Base-by-base conservation (phyloP, 2,888 invertebrate genomes). In the Himalopsyche anomala region DNA sequence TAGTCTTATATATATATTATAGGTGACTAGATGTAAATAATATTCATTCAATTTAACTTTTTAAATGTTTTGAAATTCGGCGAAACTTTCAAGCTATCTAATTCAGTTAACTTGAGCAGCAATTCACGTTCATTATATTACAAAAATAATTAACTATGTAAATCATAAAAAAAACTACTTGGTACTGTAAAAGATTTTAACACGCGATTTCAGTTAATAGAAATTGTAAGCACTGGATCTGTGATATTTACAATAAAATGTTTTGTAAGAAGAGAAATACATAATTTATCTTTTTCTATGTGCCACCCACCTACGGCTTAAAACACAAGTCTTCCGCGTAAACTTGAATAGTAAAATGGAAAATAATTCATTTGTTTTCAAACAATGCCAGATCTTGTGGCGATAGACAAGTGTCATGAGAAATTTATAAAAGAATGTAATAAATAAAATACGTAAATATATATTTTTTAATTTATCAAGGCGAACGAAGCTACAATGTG, bases 321-420 rank as follows among this genome's bases (percentile, higher is more conserved):
- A 62, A 19, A 62, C 19, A 62, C 19, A 62, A 62, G 62, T 62
- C 62, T 62, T 62, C 62, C 62, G 62, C 62, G 28, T 62, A 62
- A 62, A 62, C 62, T 62, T 62, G 62, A 62, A 62, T 62, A 62
- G 19, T 19, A 62, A 62, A 56, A 62, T 62, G 15, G 62, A 62
- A 62, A 62, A 62, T 62, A 62, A 62, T 62, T n/a, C 19, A 62
- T 62, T 62, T 62, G 19, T 62, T 62, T 62, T 62, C 19, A 19
- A 11, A 62, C 62, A 62, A 62, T 62, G 62, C 62, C 8, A n/a
- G 62, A 62, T 62, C 62, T 62, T 19, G 62, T 3, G 62, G 62
- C n/a, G 62, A 62, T 62, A 51, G 15, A 19, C 19, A 62, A 62
- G 62, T 62, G 62, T 62, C 62, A 62, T 62, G 62, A 62, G 62